Evolutionary conservation across 2,113 vertebrate genomes (phyloP), one percentile per base, ranked within the genome.

Genomic region (Micronycteris hirsuta): DNA sequence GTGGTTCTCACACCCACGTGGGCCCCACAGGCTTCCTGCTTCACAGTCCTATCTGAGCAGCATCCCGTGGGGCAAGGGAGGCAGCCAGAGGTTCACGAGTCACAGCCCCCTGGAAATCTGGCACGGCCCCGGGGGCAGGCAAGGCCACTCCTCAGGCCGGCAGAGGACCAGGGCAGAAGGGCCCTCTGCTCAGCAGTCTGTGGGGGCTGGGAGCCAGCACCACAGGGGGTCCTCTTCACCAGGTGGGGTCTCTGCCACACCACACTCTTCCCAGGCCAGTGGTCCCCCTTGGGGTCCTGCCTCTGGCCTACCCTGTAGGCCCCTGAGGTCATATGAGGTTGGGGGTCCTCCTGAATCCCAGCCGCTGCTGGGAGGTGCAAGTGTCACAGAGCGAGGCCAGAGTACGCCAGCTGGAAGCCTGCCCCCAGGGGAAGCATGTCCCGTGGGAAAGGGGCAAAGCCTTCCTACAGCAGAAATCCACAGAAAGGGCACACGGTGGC

Each of bases 231-330:
- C 31, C 3, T 16, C 19, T 28, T 65, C 49, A 28, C 12, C 16
- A 16, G 68, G 26, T 7, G 41, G 52, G 38, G 49, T 41, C 38
- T 81, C 17, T n/a, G 26, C 54, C 41, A 26, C 5, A 17, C 4
- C 1, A 8, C 28, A 20, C 49, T 41, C 5, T 4, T 2, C 17
- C 76, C 15, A 17, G 1, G 26, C 61, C 63, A 54, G 43, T 8
- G 28, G 41, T 70, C 28, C 33, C 47, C 0, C 0, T 1, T 19
- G 28, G 56, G 28, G 16, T 70, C 61, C 70, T 24, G 7, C 4
- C 0, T 11, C 71, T 63, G 16, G 33, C 3, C 43, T 4, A 0
- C 1, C 2, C 1, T 3, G 43, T 41, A 28, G 56, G 12, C 38
- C 77, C 31, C 3, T 38, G 43, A 45, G 22, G 24, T 13, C 22